phyloP scores from a whole-genome alignment of 2,113 vertebrate species.

The Ciconia boyciana region DNA sequence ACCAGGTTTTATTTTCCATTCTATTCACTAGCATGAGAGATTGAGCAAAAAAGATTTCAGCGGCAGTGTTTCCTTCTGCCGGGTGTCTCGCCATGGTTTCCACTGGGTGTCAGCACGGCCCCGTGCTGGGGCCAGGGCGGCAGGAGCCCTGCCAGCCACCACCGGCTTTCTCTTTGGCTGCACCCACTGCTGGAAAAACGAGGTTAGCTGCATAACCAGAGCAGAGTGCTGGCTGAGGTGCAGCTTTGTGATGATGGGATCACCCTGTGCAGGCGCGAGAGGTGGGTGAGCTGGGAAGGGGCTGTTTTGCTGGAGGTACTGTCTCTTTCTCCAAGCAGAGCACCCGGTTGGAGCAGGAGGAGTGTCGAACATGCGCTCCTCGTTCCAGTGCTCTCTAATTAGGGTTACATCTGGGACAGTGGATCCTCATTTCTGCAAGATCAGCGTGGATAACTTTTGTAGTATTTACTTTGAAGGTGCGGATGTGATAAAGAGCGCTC shows the following conservation, averaged over 20 bases:
- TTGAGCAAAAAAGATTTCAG: neutral
- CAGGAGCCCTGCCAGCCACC: neutral
- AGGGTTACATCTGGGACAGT: neutral
- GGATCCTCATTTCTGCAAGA: neutral
- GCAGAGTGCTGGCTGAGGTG: neutral
- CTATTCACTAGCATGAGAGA: rapidly evolving
- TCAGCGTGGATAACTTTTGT: neutral
- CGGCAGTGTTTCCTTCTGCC: rapidly evolving
- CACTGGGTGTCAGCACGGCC: constrained; percentile 60
- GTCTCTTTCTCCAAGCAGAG: neutral
- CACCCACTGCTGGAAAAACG: neutral
- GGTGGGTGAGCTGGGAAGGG: neutral
- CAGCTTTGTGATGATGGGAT: neutral
- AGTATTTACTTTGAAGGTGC: neutral
- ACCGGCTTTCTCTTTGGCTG: neutral
- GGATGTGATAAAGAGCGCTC: neutral
- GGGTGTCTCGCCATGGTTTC: neutral
- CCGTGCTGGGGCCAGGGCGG: rapidly evolving
- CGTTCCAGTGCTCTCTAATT: neutral
- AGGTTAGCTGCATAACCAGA: neutral
- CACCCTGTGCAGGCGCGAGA: neutral
- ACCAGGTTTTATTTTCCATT: neutral
- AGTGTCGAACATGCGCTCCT: neutral
- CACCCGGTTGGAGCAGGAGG: neutral
- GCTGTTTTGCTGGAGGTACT: neutral